A percentile compares a stretch with the other conserved stretches of the same genome.
Evolutionary conservation across 2,888 invertebrate genomes (phyloP).

Genomic region (Drosophila nr. perissopoda): DNA sequence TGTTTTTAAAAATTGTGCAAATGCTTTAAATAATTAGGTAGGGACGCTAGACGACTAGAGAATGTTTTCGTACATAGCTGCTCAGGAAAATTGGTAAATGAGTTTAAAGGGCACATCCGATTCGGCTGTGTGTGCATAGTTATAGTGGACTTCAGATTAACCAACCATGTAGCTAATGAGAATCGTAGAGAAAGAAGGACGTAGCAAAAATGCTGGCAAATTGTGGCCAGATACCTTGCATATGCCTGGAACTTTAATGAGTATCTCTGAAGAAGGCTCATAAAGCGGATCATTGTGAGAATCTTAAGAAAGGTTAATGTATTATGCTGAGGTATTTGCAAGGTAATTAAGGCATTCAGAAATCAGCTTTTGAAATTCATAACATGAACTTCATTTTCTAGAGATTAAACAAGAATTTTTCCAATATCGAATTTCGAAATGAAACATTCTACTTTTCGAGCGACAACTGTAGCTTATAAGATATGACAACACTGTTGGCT

Average conservation of each 20-base stretch:
- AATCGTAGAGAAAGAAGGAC: slow-evolving; percentile 13
- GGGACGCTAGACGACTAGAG: slow-evolving; percentile 55
- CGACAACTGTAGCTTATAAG: slow-evolving; percentile 7
- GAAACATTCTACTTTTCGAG: neutral
- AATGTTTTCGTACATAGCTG: slow-evolving; percentile 20
- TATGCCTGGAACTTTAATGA: slow-evolving; percentile 46
- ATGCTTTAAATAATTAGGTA: slow-evolving; percentile 80
- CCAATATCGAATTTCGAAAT: neutral
- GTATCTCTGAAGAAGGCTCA: slow-evolving; percentile 3
- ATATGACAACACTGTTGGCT: slow-evolving; percentile 15
- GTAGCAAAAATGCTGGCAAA: slow-evolving; percentile 22
- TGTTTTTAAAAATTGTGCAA: slow-evolving; percentile 80
- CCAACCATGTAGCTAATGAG: slow-evolving; percentile 46
- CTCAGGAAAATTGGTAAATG: slow-evolving; percentile 38
- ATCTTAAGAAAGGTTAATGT: neutral
- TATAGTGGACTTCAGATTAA: slow-evolving; percentile 26
- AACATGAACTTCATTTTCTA: neutral
- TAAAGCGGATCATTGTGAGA: slow-evolving; percentile 8
- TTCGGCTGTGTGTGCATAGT: slow-evolving; percentile 14
- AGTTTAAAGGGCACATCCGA: slow-evolving; percentile 47
- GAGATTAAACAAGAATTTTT: neutral
- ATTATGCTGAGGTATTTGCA: neutral
- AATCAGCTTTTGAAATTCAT: neutral
- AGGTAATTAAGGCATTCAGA: neutral
- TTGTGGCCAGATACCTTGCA: slow-evolving; percentile 16